Evolutionary conservation across 2,113 vertebrate genomes (phyloP), one percentile per base, ranked within the genome.

Genomic region (Merops nubicus): DNA sequence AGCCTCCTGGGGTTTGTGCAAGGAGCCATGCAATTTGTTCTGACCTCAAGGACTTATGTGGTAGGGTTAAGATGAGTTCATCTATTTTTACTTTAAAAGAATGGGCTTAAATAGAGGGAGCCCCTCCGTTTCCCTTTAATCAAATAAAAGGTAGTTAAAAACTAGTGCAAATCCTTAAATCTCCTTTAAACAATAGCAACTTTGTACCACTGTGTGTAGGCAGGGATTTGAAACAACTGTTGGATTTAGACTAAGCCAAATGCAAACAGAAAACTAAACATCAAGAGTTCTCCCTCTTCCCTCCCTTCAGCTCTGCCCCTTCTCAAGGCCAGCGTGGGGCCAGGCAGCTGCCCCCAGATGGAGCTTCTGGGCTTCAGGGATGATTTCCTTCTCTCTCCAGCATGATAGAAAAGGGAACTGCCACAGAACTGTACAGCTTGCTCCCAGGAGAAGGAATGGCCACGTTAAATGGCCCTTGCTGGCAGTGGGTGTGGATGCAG

Each of bases 111-210:
- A 50, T 80, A 45, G 57, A 83, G 57, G 64, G 56, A 92, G 31
- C 18, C 47, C 72, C 76, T 69, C 50, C 43, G 47, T 67, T 94
- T 93, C 59, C 51, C 60, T 93, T 89, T 87, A 95, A 89, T 96
- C 91, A 93, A 75, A 84, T 81, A 92, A 90, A 95, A 92, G 56
- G 73, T 92, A 70, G 91, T 92, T 95, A 87, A 96, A 97, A 96
- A 95, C 73, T 74, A 81, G 42, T 63, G 47, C 19, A 95, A 96
- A 97, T 96, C 88, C 86, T 77, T 93, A 93, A 97, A 96, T 96
- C 96, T 91, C 89, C 94, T 96, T 97, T 96, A 75, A 91, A 96
- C 94, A 95, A 96, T 85, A 85, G 89, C 84, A 92, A 91, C 73
- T 96, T 56, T 91, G n/a, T 14, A 95, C 73, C 60, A 40, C 26